Percentiles rank a stretch among this genome's conserved stretches.
Conservation (phyloP, 2,888 invertebrate species). For the Trachelus iudaicus region DNA sequence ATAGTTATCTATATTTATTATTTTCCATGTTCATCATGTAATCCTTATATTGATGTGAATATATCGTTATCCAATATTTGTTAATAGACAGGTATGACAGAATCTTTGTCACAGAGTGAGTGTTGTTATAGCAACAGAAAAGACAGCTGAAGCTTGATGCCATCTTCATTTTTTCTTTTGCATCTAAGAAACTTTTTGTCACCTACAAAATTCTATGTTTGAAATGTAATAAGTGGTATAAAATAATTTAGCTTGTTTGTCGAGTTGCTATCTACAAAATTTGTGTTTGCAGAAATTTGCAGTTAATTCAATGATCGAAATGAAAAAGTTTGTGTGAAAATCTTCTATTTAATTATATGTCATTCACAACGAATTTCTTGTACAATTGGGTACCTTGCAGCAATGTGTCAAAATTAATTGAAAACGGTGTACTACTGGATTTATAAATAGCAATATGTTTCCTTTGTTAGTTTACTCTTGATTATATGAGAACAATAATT, state of each 20-base stretch:
- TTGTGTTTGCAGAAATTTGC: not conserved
- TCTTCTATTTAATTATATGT: not conserved
- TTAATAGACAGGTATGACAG: not conserved
- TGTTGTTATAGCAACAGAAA: constrained; percentile 37
- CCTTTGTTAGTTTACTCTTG: not conserved
- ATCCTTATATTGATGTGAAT: too few species aligned
- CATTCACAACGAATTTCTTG: not conserved
- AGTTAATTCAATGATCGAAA: not conserved
- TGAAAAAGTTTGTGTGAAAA: not conserved
- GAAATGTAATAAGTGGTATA: constrained; percentile 27
- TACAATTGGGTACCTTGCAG: not conserved
- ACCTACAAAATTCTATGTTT: constrained; percentile 31
- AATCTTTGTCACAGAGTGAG: not conserved
- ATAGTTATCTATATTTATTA: not conserved
- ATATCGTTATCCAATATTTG: not conserved
- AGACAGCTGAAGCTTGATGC: constrained; percentile 24
- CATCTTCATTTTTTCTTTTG: constrained; percentile 28
- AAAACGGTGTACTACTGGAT: not conserved
- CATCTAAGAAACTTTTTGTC: constrained; percentile 20
- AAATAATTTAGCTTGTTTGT: not conserved
- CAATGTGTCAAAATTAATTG: not conserved
- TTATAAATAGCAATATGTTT: not conserved
- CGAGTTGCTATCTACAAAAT: not conserved
- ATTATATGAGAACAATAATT: not conserved
- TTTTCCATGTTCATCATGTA: too few species aligned